These are phyloP conservation scores for Stenoptilia bipunctidactyla DNA, from an alignment of 2,888 invertebrate genomes.

Conservation along the genomic window DNA sequence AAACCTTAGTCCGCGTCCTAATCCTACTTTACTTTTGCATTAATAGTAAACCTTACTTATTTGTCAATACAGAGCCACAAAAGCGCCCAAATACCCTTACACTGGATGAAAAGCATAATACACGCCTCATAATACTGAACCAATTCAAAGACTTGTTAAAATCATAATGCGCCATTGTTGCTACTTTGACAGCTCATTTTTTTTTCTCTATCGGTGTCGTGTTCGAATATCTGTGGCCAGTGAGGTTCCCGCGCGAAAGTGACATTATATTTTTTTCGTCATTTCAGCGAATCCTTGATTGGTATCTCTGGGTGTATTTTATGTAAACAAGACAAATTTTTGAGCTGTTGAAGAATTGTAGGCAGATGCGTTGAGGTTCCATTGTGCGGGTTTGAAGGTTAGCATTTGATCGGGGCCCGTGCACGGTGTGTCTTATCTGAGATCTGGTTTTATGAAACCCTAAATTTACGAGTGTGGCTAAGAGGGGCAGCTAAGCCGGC, in stretches of 20 bases:
- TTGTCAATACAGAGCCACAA: conserved; percentile 70
- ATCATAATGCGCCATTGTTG: conserved; percentile 66
- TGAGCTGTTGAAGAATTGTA: conserved; percentile 38
- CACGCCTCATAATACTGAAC: conserved; percentile 63
- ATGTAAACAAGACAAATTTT: conserved; percentile 68
- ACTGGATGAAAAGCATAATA: conserved; percentile 61
- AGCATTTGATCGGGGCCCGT: conserved; percentile 62
- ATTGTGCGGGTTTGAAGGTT: conserved; percentile 52
- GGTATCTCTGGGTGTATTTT: conserved; percentile 58
- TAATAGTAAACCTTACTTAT: conserved; percentile 64
- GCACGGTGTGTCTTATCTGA: conserved; percentile 68
- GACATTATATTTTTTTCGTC: conserved; percentile 38
- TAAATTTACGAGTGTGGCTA: conserved; percentile 70
- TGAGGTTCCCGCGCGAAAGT: conserved; percentile 35
- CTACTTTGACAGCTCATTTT: conserved; percentile 53
- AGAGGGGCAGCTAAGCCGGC: conserved; percentile 60
- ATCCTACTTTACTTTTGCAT: conserved; percentile 63
- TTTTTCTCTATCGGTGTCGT: conserved; percentile 38
- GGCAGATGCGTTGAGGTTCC: conserved; percentile 66
- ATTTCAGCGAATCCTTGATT: conserved; percentile 50
- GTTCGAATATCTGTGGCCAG: conserved; percentile 30
- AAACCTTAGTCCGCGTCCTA: conserved; percentile 43
- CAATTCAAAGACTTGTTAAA: conserved; percentile 67
- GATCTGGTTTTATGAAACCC: conserved; percentile 72
- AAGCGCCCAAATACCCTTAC: conserved; percentile 66